Conservation (phyloP, 2,113 vertebrate species). For the Verasper variegatus region DNA sequence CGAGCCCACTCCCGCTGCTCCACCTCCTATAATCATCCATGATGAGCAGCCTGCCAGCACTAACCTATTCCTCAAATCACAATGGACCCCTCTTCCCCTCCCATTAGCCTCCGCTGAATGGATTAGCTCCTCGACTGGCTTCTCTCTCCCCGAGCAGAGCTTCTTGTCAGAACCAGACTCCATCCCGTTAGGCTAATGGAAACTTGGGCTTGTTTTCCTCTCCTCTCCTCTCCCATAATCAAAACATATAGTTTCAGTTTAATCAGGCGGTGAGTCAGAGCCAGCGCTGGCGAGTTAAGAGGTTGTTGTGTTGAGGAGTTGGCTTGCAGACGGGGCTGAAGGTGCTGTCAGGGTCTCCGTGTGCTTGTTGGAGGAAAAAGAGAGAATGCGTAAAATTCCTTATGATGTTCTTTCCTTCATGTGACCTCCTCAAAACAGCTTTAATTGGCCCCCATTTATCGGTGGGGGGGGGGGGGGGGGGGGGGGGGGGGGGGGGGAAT, state of each 20-base stretch:
- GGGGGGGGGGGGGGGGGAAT: too few species aligned
- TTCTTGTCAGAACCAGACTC: constrained; percentile 64
- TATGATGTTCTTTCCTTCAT: constrained; percentile 29
- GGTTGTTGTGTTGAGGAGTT: constrained; percentile 61
- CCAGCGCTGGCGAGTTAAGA: constrained; percentile 62
- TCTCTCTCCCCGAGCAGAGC: constrained; percentile 56
- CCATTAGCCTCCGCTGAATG: constrained; percentile 79
- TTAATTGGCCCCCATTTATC: constrained; percentile 30
- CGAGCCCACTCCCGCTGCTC: constrained; percentile 69
- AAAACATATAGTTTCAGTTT: constrained; percentile 71
- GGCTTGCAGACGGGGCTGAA: constrained; percentile 30
- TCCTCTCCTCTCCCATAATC: constrained; percentile 59
- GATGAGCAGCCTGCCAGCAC: constrained; percentile 80
- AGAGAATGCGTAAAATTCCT: constrained; percentile 20
- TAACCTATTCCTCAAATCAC: constrained; percentile 81
- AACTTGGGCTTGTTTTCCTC: constrained; percentile 71
- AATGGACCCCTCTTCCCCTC: constrained; percentile 77
- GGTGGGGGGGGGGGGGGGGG: neutral
- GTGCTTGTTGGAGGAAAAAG: neutral
- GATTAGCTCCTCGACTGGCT: constrained; percentile 72
- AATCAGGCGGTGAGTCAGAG: constrained; percentile 74
- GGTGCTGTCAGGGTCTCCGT: constrained; percentile 5
- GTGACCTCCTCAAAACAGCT: constrained; percentile 29
- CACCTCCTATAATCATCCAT: constrained; percentile 79
- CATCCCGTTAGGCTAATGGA: constrained; percentile 73